These are phyloP conservation scores for Gavialis gangeticus DNA, from an alignment of 2,113 vertebrate species.

Conservation along the genomic window DNA sequence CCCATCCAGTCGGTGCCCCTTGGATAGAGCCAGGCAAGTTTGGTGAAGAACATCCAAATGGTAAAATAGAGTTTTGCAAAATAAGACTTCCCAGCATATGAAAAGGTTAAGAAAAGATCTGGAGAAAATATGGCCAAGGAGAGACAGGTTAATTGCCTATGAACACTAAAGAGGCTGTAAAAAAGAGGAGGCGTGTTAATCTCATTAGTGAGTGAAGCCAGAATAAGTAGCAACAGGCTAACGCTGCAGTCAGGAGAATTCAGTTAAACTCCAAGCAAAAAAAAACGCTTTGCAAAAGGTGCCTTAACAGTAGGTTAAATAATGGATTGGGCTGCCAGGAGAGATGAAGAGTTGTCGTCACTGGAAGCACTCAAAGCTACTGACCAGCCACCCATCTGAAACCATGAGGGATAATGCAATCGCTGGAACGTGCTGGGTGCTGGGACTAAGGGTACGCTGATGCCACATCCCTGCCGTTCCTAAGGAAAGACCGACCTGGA, in stretches of 20 bases:
- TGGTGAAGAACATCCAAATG: background rate
- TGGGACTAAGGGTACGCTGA: too few relatives aligned
- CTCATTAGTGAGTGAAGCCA: background rate
- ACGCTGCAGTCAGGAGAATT: background rate
- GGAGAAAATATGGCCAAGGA: background rate
- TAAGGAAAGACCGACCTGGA: too few relatives aligned
- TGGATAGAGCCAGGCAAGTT: background rate
- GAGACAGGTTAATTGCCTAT: background rate
- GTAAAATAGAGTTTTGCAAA: background rate
- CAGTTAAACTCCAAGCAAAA: background rate
- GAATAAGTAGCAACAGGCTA: background rate
- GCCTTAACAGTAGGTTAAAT: background rate
- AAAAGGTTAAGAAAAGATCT: background rate
- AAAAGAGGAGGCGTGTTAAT: background rate
- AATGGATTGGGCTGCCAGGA: background rate
- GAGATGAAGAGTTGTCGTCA: background rate
- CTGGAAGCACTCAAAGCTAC: background rate
- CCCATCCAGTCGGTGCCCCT: background rate
- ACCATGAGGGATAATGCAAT: background rate
- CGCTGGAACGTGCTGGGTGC: background rate
- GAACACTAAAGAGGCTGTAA: background rate
- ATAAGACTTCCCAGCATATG: background rate
- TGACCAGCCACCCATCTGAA: background rate
- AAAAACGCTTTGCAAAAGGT: background rate
- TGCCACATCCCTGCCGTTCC: too few relatives aligned